Evolutionary conservation across 2,888 invertebrate genomes (phyloP).

Genomic region (Caenorhabditis doughertyi): DNA sequence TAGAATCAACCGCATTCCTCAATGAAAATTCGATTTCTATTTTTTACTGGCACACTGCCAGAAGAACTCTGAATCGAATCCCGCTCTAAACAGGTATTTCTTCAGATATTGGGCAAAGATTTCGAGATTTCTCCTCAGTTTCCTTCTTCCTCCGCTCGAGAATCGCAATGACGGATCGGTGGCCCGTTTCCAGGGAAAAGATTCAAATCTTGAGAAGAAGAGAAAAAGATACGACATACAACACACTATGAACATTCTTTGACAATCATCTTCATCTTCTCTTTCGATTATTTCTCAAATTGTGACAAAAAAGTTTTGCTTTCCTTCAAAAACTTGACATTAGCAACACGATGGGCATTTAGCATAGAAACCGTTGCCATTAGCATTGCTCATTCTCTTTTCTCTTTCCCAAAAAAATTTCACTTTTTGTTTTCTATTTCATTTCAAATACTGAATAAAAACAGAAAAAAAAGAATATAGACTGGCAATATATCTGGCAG

Average conservation of each 20-base stretch:
- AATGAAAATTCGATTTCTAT: conserved; percentile 20
- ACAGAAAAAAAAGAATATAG: conserved; percentile 15
- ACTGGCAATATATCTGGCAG: conserved; percentile 34
- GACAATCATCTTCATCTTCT: conserved; percentile 25
- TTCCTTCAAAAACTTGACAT: conserved; percentile 5
- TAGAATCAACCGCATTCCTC: conserved; percentile 37
- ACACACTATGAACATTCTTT: conserved; percentile 51
- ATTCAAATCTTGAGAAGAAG: conserved; percentile 9
- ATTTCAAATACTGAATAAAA: conserved; percentile 36
- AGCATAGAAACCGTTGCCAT: conserved; percentile 35
- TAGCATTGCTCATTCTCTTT: not conserved
- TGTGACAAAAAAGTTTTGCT: not conserved
- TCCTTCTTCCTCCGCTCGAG: conserved; percentile 31
- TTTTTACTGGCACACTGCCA: conserved; percentile 56
- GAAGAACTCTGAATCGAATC: conserved; percentile 4
- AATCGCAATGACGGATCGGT: conserved; percentile 56
- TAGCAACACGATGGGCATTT: not conserved
- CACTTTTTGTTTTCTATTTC: conserved; percentile 7
- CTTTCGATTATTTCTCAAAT: not conserved
- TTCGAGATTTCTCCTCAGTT: conserved; percentile 17
- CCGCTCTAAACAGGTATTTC: conserved; percentile 54
- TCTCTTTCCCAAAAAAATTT: conserved; percentile 10
- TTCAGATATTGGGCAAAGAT: conserved; percentile 46
- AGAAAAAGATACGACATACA: conserved; percentile 17
- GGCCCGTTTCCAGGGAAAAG: conserved; percentile 48